Base-by-base conservation (phyloP, 1,140 invertebrate species). In the Sesamia nonagrioides region DNA sequence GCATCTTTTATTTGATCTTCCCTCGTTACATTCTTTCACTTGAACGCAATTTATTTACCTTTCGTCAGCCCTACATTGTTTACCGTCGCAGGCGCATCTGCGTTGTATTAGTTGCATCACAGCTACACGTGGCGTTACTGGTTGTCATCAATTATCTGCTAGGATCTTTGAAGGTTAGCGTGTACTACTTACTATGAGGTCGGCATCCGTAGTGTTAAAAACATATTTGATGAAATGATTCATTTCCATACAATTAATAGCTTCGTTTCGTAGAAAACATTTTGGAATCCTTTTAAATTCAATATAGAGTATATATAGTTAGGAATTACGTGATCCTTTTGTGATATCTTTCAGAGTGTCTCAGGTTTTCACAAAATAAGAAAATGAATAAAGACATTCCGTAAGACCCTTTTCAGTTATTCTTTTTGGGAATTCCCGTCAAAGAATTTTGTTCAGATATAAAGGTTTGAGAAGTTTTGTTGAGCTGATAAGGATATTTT, bases 141-240 rank as follows among this genome's bases (percentile, higher is more conserved):
- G 73, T 75, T 75, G 73, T 75, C 56, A 75, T 75, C 73, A 75
- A 75, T 75, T 63, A 75, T 75, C n/a, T 45, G 73, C 13, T 45
- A 45, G 33, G 21, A 61, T 75, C 73, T n/a, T 75, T 60, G 56
- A 75, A 75, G 73, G 73, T 61, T 60, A 48, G 8, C n/a, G 13
- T 27, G 21, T 27, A 56, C 54, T 61, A 75, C 58, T 27, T 63
- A 35, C 13, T 21, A 45, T 42, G 42, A 75, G 58, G 17, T 63
- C 42, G 58, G 33, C 37, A 75, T 60, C 42, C 42, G 18, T 60
- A 17, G 56, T 42, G 33, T 40, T 60, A 18, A 13, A 13, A 27
- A 27, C 3, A 27, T 27, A 27, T 27, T 27, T 27, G 27, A 27
- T 27, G 27, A 1, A 27, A 27, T 27, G 3, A 27, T 3, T 27